Base-by-base conservation (phyloP, 2,113 vertebrate species). In the Hirundichthys speculiger region DNA sequence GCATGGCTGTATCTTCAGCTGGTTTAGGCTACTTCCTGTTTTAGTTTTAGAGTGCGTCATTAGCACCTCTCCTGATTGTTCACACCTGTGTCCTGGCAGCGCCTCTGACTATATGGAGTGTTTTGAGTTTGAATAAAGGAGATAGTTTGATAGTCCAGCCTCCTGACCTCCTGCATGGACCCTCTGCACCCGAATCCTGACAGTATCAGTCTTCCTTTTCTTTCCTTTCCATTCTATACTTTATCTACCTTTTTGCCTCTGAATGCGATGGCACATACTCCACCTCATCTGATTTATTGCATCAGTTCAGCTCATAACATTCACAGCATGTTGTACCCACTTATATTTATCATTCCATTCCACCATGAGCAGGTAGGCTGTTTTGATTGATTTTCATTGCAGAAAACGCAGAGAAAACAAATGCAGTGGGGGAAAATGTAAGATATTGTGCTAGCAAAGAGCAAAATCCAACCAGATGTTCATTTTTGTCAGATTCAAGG, bases 221-320 rank as follows among this genome's bases (percentile, higher is more conserved):
- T n/a, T n/a, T n/a, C n/a, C n/a, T n/a, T n/a, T n/a, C n/a, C n/a
- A n/a, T n/a, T n/a, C n/a, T n/a, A n/a, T n/a, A n/a, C n/a, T n/a
- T n/a, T n/a, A 20, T 42, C 19, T 46, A 20, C 69, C 47, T 51
- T 63, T 10, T n/a, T 73, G 51, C 22, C 38, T 75, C 21, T 51
- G 55, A 56, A 9, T 64, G 39, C 59, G 10, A 30, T 54, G 58
- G n/a, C 50, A 45, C 39, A 65, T 18, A 16, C 19, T 20, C 25
- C 41, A 22, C 47, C 51, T 47, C 68, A 34, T 63, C 25, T 70
- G 47, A 70, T 73, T 83, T 69, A 63, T 43, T 58, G 25, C 50
- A 38, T 19, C 42, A 55, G 53, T 14, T 48, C 45, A 60, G 30
- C 61, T 74, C 43, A 39, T 65, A 62, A 54, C 42, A 68, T 40